phyloP scores from a whole-genome alignment of 2,797 vertebrate species.

The Synaphobranchus kaupii region DNA sequence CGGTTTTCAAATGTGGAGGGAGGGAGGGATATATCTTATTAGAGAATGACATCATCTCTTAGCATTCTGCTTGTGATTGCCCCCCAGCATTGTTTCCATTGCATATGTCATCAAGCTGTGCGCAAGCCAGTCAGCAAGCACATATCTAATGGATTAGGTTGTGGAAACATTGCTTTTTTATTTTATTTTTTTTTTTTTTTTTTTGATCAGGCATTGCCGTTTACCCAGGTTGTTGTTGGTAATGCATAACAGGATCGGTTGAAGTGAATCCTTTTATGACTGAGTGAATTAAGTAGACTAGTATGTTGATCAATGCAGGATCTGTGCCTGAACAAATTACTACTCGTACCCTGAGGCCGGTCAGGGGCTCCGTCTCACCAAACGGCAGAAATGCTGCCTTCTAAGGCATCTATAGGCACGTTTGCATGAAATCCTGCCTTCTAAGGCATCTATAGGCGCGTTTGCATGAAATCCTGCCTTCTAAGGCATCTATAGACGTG shows the following conservation, averaged over 20 bases:
- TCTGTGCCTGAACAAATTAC: neutral
- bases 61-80: neutral
- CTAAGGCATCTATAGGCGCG: no score
- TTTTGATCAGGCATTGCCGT: neutral
- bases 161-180: neutral
- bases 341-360: no score
- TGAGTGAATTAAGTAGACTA: neutral
- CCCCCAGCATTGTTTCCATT: neutral
- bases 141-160: neutral
- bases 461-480: no score
- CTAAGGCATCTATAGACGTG: no score
- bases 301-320: neutral
- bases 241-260: neutral
- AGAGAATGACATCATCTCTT: constrained; percentile 12
- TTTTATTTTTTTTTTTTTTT: no score
- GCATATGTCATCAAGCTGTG: neutral
- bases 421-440: no score
- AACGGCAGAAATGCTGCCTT: no score
- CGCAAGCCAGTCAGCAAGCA: neutral
- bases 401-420: no score
- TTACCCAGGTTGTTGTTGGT: neutral
- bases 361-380: no score
- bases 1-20: neutral
- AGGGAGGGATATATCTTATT: constrained; percentile 35
- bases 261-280: constrained; percentile 10